phyloP scores from a whole-genome alignment of 2,797 vertebrate genomes.

The Tachyglossus aculeatus region DNA sequence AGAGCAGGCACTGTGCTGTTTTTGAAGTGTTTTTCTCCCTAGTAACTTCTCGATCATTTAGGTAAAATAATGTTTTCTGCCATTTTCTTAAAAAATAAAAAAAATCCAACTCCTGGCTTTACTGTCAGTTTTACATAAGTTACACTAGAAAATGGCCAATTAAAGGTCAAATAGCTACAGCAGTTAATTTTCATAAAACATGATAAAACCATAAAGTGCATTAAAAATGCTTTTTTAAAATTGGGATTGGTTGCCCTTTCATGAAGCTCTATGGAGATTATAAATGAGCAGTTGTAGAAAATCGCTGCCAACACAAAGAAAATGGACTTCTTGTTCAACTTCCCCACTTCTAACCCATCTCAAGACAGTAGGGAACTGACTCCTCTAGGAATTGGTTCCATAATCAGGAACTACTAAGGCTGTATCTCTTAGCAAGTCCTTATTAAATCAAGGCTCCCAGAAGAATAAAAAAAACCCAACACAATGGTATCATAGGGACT shows the following conservation, averaged over 20 bases:
- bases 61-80: no score
- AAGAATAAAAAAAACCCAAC: not conserved
- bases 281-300: not conserved
- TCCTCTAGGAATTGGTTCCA: not conserved
- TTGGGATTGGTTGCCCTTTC: conserved; percentile 10
- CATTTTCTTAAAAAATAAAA: no score
- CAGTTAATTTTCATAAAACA: conserved; percentile 29
- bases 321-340: not conserved
- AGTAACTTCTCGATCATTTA: no score
- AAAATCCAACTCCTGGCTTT: conserved; percentile 1
- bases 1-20: no score
- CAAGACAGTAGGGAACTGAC: not conserved
- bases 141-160: not conserved
- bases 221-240: conserved; percentile 35
- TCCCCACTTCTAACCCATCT: not conserved
- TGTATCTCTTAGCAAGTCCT: not conserved
- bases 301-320: not conserved
- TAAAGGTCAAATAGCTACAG: not conserved
- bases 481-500: not conserved
- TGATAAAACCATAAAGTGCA: conserved; percentile 23
- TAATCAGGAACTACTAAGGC: not conserved
- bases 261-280: conserved; percentile 17
- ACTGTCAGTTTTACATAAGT: conserved; percentile 22
- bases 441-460: not conserved
- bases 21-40: no score